Evolutionary conservation across 2,113 vertebrate species (phyloP), one percentile per base, ranked within the genome.

Genomic region (Hepsetus odoe): DNA sequence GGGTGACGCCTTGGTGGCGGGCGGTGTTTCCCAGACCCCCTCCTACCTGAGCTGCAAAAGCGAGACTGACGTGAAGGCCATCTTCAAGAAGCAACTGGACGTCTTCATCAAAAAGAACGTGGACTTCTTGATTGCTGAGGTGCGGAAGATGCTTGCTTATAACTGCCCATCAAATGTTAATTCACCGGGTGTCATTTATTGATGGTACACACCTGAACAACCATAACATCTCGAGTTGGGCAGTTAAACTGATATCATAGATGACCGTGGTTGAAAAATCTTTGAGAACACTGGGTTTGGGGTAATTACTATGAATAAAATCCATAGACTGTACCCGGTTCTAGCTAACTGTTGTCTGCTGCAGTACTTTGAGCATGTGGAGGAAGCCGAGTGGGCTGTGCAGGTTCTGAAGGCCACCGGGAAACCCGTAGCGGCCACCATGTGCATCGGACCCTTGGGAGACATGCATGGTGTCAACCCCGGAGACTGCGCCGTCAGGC

Each of bases 291-390:
- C 44, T 0, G 13, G 14, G 1, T 9, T 5, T 46, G 9, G 1
- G 44, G 18, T 16, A 5, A 16, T 16, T 49, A 2, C 12, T 5
- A 20, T 49, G n/a, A n/a, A n/a, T n/a, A n/a, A n/a, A n/a, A n/a
- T n/a, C n/a, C n/a, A n/a, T n/a, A n/a, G n/a, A n/a, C n/a, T n/a
- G n/a, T n/a, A n/a, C n/a, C n/a, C n/a, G n/a, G 51, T 55, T 10
- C 1, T 55, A 0, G 51, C 22, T 55, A 55, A 55, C 6, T 55
- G 51, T 55, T 55, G 51, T 8, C 40, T 83, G 9, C 32, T 90
- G 81, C 89, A 99, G 98, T 99, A 99, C 85, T 99, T 99, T 86
- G 98, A 99, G 86, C 98, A 99, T 0, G 94, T 98, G 80, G 97
- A 99, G 88, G 98, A 99, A 87, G 98, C 98, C 0, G 94, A 94